A percentile compares a stretch with the other conserved stretches of the same genome.
Evolutionary conservation across 2,113 vertebrate species (phyloP).

Genomic region (Condylura cristata): DNA sequence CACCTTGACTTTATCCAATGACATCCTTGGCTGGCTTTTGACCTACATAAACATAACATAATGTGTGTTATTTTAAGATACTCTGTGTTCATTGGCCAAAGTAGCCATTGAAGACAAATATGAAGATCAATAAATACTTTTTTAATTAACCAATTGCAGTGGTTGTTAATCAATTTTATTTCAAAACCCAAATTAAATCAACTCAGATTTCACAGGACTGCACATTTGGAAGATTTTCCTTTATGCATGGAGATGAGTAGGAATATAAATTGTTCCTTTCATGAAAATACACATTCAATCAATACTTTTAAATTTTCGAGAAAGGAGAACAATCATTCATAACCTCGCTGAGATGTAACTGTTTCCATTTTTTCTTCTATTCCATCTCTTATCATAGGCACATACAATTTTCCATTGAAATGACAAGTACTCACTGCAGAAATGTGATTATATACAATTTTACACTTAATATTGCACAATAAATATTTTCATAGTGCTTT

Average conservation of each 20-base stretch:
- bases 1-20: neutral
- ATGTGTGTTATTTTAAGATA: neutral
- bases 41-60: neutral
- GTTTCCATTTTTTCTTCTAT: neutral
- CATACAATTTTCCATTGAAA: neutral
- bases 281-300: neutral
- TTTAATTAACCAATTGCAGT: neutral
- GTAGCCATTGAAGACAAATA: neutral
- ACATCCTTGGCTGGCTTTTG: neutral
- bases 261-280: constrained; percentile 25
- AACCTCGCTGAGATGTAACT: neutral
- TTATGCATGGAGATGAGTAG: neutral
- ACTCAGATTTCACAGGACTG: constrained; percentile 23
- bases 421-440: neutral
- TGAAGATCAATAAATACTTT: neutral
- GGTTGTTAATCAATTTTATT: neutral
- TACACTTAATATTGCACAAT: neutral
- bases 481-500: neutral
- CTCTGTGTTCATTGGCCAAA: neutral
- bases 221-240: neutral
- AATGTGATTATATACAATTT: neutral
- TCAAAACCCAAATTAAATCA: neutral
- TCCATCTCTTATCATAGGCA: neutral
- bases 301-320: neutral
- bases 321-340: neutral